These are phyloP conservation scores for Balanococcus diminutus DNA, from an alignment of 2,888 invertebrate genomes.

Conservation along the genomic window DNA sequence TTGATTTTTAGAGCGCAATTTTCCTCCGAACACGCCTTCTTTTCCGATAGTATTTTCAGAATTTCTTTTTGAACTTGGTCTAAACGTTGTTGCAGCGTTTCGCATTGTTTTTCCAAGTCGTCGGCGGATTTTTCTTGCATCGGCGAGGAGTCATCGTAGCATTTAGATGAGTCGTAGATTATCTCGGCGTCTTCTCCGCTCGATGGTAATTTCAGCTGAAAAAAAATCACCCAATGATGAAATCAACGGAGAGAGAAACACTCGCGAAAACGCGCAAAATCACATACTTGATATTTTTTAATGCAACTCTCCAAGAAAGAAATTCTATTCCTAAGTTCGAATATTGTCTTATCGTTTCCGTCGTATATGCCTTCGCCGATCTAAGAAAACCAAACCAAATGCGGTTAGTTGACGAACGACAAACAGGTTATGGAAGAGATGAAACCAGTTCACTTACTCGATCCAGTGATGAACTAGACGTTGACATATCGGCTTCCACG, in stretches of 20 bases:
- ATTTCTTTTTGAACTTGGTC: conserved; percentile 59
- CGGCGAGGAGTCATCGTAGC: not conserved
- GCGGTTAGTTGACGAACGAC: not conserved
- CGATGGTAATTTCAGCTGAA: not conserved
- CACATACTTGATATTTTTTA: conserved; percentile 40
- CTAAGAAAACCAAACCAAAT: not conserved
- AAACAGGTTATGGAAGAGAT: not conserved
- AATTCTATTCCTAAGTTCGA: not conserved
- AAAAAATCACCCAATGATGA: not conserved
- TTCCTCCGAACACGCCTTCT: conserved; percentile 60
- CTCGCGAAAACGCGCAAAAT: not conserved
- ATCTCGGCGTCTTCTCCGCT: not conserved
- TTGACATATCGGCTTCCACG: conserved; percentile 48
- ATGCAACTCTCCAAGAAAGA: conserved; percentile 43
- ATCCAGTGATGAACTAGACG: conserved; percentile 46
- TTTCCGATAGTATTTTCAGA: conserved; percentile 60
- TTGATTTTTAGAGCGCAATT: conserved; percentile 58
- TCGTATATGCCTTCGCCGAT: conserved; percentile 53
- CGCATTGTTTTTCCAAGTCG: conserved; percentile 52
- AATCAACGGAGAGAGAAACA: not conserved
- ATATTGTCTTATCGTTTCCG: conserved; percentile 30
- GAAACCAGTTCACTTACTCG: conserved; percentile 46
- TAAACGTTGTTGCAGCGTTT: conserved; percentile 50
- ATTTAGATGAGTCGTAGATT: not conserved
- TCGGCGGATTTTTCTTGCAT: conserved; percentile 32